Evolutionary conservation across 2,888 invertebrate genomes (phyloP).

Genomic region (Callyntrura guangdongensis): DNA sequence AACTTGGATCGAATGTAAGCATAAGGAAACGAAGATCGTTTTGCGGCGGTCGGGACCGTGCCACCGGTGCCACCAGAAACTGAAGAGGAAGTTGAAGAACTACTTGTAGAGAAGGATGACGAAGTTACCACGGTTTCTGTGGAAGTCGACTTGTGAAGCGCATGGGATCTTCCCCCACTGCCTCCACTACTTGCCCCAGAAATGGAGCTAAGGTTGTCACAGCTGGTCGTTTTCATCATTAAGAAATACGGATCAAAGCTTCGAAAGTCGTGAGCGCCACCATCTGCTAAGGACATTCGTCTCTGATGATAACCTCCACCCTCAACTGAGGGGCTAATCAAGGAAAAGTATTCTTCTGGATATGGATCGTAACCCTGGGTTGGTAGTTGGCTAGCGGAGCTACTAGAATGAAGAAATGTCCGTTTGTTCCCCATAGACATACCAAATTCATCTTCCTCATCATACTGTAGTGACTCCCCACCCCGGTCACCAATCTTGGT

Average conservation of each 20-base stretch:
- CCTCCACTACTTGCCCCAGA: not conserved
- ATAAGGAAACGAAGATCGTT: constrained; percentile 84
- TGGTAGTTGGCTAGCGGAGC: constrained; percentile 24
- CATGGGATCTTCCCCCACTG: not conserved
- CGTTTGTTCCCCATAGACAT: not conserved
- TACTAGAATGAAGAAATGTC: not conserved
- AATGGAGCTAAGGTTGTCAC: constrained; percentile 80
- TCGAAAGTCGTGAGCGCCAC: not conserved
- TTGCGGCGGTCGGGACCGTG: constrained; percentile 46
- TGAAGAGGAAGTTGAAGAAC: constrained; percentile 57
- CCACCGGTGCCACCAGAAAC: constrained; percentile 1
- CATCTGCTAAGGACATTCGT: constrained; percentile 12
- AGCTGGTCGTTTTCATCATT: constrained; percentile 81
- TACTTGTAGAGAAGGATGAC: not conserved
- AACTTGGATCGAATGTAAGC: constrained; percentile 85
- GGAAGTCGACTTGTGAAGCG: constrained; percentile 48
- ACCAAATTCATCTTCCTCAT: not conserved
- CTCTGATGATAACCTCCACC: not conserved
- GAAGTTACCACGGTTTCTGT: constrained; percentile 44
- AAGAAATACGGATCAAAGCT: constrained; percentile 36
- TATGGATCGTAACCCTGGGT: constrained; percentile 9
- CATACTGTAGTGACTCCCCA: not conserved
- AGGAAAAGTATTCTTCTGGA: constrained; percentile 46
- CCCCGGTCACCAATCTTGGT: not conserved
- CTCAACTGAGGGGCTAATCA: not conserved